A percentile compares a stretch with the other conserved stretches of the same genome.
Conservation (phyloP, 2,113 vertebrate species). For the Elephas maximus region DNA sequence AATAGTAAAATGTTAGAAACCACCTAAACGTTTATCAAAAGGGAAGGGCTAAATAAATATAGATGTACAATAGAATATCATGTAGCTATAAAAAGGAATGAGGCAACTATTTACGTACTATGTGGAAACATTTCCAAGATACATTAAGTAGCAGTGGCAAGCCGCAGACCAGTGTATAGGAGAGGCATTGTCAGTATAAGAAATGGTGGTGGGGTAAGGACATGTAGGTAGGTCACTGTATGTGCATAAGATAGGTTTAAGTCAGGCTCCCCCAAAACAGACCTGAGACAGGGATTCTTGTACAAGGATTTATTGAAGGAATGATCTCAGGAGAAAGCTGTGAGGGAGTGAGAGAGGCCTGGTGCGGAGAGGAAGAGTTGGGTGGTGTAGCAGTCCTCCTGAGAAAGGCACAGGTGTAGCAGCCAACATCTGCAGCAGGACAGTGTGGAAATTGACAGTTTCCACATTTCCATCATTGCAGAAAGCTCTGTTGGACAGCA, state of each 20-base stretch:
- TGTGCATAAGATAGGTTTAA: neutral
- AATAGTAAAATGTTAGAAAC: neutral
- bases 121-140: neutral
- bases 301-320: neutral
- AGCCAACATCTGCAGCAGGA: neutral
- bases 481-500: neutral
- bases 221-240: neutral
- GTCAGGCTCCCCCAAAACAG: neutral
- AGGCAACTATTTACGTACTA: neutral
- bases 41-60: neutral
- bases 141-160: neutral
- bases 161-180: neutral
- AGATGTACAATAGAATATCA: neutral
- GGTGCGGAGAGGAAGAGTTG: neutral
- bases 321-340: neutral
- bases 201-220: neutral
- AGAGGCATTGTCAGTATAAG: neutral
- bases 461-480: neutral
- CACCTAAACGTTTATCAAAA: neutral
- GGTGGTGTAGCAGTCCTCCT: neutral
- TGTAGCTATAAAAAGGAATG: neutral
- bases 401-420: neutral
- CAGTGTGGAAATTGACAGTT: neutral
- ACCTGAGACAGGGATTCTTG: neutral
- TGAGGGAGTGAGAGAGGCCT: neutral